Evolutionary conservation across 2,113 vertebrate species (phyloP).

Genomic region (Acrocephalus kingi): DNA sequence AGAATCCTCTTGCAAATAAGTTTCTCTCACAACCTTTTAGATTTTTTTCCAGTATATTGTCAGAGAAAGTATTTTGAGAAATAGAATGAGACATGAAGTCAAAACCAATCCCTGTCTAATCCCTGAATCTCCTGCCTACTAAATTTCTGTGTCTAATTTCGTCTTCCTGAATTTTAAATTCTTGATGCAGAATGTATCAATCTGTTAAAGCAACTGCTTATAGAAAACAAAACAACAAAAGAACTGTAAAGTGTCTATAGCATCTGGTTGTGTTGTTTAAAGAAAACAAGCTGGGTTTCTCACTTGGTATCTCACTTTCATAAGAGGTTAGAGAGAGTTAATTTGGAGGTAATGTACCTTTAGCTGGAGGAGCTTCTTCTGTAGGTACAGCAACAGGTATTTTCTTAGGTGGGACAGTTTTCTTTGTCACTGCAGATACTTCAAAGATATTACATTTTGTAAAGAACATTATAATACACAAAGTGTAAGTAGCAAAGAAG

Average conservation of each 20-base stretch:
- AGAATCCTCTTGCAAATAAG: background rate
- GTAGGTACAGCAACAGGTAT: background rate
- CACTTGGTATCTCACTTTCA: background rate
- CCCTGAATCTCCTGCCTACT: background rate
- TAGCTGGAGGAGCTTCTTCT: conserved; percentile 18
- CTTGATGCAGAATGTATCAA: background rate
- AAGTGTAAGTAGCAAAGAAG: background rate
- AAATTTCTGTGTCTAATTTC: background rate
- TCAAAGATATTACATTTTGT: conserved; percentile 25
- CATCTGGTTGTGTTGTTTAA: background rate
- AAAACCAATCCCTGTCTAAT: background rate
- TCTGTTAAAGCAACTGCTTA: background rate
- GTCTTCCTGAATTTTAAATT: background rate
- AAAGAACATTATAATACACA: background rate
- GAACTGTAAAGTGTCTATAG: background rate
- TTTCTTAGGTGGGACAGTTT: conserved; percentile 46
- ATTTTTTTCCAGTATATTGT: background rate
- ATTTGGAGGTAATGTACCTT: conserved; percentile 32
- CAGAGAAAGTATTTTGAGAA: background rate
- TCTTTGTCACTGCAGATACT: conserved; percentile 28
- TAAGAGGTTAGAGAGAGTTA: background rate
- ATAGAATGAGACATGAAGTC: background rate
- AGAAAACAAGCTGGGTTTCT: background rate
- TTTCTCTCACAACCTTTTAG: background rate
- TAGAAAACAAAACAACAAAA: background rate